Evolutionary conservation across 2,113 vertebrate genomes (phyloP).

Genomic region (Colaptes auratus): DNA sequence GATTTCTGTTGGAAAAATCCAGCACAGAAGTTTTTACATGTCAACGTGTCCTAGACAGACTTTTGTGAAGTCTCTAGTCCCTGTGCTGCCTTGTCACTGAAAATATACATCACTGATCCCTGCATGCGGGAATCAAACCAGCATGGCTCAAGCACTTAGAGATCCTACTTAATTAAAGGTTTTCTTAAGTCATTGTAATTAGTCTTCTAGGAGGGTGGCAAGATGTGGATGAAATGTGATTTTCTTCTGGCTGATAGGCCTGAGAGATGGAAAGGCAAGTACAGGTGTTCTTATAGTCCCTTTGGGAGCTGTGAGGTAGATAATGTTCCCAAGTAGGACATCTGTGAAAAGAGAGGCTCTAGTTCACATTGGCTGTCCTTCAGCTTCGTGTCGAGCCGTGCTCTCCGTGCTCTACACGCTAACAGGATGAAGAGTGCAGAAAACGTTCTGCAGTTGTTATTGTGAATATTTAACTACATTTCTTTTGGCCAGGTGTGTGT

Average conservation of each 20-base stretch:
- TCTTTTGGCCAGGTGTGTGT: not conserved
- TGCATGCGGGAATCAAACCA: not conserved
- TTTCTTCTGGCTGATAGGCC: not conserved
- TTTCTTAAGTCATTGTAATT: not conserved
- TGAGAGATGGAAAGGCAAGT: not conserved
- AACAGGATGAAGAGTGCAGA: not conserved
- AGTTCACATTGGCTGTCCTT: not conserved
- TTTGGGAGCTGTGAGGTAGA: not conserved
- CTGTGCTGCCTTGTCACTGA: not conserved
- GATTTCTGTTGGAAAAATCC: not conserved
- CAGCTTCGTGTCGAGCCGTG: not conserved
- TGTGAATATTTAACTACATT: not conserved
- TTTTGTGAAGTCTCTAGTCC: not conserved
- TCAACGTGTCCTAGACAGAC: fast-evolving
- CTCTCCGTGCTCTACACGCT: not conserved
- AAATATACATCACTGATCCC: not conserved
- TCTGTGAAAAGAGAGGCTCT: not conserved
- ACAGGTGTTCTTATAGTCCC: not conserved
- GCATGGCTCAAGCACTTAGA: not conserved
- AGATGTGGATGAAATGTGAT: not conserved
- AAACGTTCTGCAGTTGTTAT: not conserved
- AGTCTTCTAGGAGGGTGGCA: not conserved
- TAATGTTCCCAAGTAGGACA: not conserved
- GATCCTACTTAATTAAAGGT: not conserved
- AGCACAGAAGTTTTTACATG: not conserved